These are phyloP conservation scores for Otus sunia DNA, from an alignment of 2,113 vertebrate species.

Conservation along the genomic window DNA sequence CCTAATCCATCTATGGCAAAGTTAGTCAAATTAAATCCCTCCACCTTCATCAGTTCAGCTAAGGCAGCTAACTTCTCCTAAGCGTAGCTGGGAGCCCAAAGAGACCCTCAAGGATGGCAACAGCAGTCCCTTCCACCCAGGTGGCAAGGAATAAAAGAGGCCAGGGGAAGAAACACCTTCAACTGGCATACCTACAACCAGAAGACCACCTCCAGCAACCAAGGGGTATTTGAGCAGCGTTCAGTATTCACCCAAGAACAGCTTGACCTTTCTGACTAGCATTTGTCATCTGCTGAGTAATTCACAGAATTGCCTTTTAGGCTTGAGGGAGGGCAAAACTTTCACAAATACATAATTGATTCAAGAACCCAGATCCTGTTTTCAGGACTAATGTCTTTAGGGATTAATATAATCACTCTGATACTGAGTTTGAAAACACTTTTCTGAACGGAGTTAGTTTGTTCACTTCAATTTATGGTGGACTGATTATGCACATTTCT, in stretches of 20 bases:
- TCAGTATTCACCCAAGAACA: background rate
- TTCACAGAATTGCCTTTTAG: background rate
- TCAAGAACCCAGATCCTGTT: background rate
- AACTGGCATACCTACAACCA: background rate
- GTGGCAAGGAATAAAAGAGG: accelerated
- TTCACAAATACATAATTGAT: background rate
- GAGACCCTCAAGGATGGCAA: background rate
- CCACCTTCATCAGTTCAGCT: background rate
- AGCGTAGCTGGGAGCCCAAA: accelerated
- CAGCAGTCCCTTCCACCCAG: background rate
- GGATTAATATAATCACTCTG: background rate
- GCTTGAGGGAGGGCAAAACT: background rate
- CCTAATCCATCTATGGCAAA: background rate
- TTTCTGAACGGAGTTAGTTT: background rate
- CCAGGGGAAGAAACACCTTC: background rate
- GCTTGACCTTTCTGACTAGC: background rate
- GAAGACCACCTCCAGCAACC: background rate
- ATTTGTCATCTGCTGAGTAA: background rate
- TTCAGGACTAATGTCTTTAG: background rate
- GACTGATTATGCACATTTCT: background rate
- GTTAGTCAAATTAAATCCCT: background rate
- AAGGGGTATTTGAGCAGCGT: background rate
- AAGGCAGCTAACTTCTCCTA: background rate
- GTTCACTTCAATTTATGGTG: background rate
- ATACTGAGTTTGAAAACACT: background rate